Base-by-base conservation (phyloP, 1,140 invertebrate genomes). In the Grapholita molesta region DNA sequence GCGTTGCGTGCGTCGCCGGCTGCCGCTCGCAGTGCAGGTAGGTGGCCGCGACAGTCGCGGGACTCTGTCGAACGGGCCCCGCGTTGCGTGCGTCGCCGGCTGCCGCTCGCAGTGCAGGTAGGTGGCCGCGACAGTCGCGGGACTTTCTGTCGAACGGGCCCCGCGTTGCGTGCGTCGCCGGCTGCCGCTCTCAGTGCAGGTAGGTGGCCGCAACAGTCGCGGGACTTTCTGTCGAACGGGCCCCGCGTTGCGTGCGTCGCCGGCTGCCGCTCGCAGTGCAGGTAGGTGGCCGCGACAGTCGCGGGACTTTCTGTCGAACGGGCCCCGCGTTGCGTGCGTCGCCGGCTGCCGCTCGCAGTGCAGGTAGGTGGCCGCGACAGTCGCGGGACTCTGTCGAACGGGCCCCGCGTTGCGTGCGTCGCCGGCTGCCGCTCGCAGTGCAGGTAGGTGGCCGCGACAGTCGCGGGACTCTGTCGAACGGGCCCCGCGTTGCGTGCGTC, bases 211-310 rank as follows among this genome's bases (percentile, higher is more conserved):
- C 33, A 35, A 12, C 79, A 82, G 70, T 85, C 80, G 9, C 77
- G 84, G 6, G 82, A 88, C 67, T 71, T 89, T 68, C 79, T 90
- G 35, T 88, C 85, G 0, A 78, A 89, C 75, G 81, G 73, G 64
- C 84, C 88, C 48, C 76, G 86, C 0, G 73, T 89, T 6, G 73
- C 79, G 7, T 90, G 88, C 73, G 83, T 90, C 6, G 89, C 85
- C 67, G 85, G 86, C 12, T 64, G 76, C 0, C 85, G 83, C 70
- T 35, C 69, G 61, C 11, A 79, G 33, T 35, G 33, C 33, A 35
- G 33, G 33, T 35, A 35, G n/a, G n/a, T n/a, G n/a, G n/a, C n/a
- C n/a, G n/a, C n/a, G n/a, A n/a, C 32, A 32, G 32, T 85, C 80
- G 9, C 77, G 84, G 6, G 82, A 88, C 67, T n/a, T n/a, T 71